A percentile compares a stretch with the other conserved stretches of the same genome.
These are phyloP conservation scores for Cardiocondyla obscurior DNA, from an alignment of 1,140 invertebrate species.

Conservation along the genomic window DNA sequence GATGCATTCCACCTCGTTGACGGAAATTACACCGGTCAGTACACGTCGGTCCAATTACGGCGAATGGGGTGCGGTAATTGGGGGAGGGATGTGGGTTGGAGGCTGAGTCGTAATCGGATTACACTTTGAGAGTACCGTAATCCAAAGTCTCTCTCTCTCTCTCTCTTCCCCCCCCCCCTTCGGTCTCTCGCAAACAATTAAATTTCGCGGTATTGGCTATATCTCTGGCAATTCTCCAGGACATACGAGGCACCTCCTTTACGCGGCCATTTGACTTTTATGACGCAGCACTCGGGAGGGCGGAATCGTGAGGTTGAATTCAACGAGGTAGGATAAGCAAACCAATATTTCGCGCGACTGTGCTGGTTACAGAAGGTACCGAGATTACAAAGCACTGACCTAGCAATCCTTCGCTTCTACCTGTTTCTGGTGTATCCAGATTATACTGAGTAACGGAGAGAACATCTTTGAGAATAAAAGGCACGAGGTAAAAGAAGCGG, in stretches of 20 bases:
- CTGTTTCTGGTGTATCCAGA: neutral
- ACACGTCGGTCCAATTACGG: conserved; percentile 52
- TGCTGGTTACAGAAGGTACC: neutral
- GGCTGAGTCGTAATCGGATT: conserved; percentile 55
- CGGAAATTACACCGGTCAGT: conserved; percentile 54
- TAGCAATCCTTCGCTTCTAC: conserved; percentile 7
- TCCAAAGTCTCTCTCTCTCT: conserved; percentile 19
- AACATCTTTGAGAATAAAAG: neutral
- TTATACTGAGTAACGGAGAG: neutral
- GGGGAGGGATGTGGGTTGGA: neutral
- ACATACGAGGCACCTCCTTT: conserved; percentile 23
- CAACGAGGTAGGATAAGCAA: conserved; percentile 43
- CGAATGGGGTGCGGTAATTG: conserved; percentile 38
- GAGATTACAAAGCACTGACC: conserved; percentile 26
- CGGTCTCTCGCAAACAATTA: conserved; percentile 26
- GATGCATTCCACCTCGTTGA: conserved; percentile 51
- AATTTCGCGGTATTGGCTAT: conserved; percentile 46
- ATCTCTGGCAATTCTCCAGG: conserved; percentile 39
- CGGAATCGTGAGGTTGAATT: conserved; percentile 24
- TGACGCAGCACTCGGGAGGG: conserved; percentile 15
- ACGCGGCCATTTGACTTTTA: conserved; percentile 52
- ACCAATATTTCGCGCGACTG: conserved; percentile 42
- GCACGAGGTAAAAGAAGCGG: neutral
- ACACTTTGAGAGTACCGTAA: conserved; percentile 53
- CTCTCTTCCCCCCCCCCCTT: neutral